Percentiles rank a stretch among this genome's conserved stretches.
phyloP scores from a whole-genome alignment of 2,797 vertebrate species.

The Ctenopoma multispine region DNA sequence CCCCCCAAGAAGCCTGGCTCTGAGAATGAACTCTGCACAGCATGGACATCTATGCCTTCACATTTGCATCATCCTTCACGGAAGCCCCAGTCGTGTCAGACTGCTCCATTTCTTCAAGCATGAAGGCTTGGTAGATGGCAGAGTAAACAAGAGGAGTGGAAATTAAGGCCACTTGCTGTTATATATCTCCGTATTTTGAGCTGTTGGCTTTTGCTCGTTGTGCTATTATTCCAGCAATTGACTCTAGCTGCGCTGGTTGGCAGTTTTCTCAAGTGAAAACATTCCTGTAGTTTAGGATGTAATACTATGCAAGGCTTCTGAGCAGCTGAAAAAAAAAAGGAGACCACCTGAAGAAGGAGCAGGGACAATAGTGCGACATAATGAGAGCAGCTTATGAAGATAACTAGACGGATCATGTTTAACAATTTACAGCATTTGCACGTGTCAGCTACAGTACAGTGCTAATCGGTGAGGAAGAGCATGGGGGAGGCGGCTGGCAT shows the following conservation, averaged over 20 bases:
- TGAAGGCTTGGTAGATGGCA: slow-evolving; percentile 30
- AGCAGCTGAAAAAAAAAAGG: not conserved
- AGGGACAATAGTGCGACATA: slow-evolving; percentile 1
- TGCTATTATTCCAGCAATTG: slow-evolving; percentile 62
- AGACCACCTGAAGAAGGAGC: slow-evolving; percentile 8
- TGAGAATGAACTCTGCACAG: slow-evolving; percentile 40
- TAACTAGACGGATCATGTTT: slow-evolving; percentile 24
- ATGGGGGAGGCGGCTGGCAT: slow-evolving; percentile 70
- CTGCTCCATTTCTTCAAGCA: slow-evolving; percentile 46
- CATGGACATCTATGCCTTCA: slow-evolving; percentile 21
- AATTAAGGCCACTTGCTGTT: slow-evolving; percentile 53
- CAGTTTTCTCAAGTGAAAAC: slow-evolving; percentile 48
- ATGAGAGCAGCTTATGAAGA: slow-evolving; percentile 46
- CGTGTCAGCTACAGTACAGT: slow-evolving; percentile 69
- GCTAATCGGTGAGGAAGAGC: slow-evolving; percentile 67
- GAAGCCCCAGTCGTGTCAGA: slow-evolving; percentile 54
- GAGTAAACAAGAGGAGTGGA: slow-evolving; percentile 50
- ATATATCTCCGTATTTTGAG: slow-evolving; percentile 36
- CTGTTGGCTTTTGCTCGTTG: slow-evolving; percentile 42
- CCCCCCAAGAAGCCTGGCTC: slow-evolving; percentile 47
- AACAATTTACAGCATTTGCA: slow-evolving; percentile 33
- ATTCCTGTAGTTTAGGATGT: slow-evolving; percentile 41
- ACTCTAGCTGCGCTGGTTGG: slow-evolving; percentile 38
- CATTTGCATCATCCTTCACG: slow-evolving; percentile 56
- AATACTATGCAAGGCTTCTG: slow-evolving; percentile 17